Percentiles rank a stretch among this genome's conserved stretches.
Conservation (phyloP, 2,888 invertebrate genomes). For the Matsumyia berberina region DNA sequence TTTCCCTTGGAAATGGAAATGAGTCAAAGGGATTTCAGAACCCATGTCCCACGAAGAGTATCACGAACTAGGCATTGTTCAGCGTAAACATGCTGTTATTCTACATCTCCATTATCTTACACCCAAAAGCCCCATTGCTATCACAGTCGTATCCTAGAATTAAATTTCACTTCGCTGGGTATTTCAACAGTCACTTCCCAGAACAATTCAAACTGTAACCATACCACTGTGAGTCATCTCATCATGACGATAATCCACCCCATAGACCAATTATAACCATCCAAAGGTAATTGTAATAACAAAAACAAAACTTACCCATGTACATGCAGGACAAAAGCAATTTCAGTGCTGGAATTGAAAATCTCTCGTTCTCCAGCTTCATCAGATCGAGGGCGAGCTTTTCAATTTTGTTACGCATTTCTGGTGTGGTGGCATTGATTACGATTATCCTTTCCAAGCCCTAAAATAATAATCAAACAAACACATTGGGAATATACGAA, state of each 20-base stretch:
- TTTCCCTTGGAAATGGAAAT: no score
- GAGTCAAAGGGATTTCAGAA: no score
- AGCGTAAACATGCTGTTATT: no score
- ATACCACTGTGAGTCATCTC: slow-evolving; percentile 1
- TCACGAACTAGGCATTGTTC: no score
- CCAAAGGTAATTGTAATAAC: slow-evolving; percentile 30
- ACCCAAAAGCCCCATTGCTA: background rate
- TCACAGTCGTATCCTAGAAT: background rate
- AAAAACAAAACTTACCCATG: slow-evolving; percentile 85
- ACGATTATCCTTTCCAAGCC: slow-evolving; percentile 90
- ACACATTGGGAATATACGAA: background rate
- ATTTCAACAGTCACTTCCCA: background rate
- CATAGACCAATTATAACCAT: background rate
- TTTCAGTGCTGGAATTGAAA: slow-evolving; percentile 89
- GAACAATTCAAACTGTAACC: slow-evolving; percentile 2
- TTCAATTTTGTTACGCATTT: slow-evolving; percentile 87
- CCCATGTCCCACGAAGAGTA: no score
- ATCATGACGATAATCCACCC: slow-evolving; percentile 5
- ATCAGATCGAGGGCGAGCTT: slow-evolving; percentile 89
- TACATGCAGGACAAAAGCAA: slow-evolving; percentile 92
- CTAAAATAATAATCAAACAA: slow-evolving; percentile 80
- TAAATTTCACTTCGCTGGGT: background rate
- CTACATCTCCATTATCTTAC: no score
- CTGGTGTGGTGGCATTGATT: slow-evolving; percentile 85
- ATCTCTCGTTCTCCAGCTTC: slow-evolving; percentile 88